Percentiles rank a stretch among this genome's conserved stretches.
phyloP scores from a whole-genome alignment of 1,140 invertebrate genomes.

The Philaenus spumarius region DNA sequence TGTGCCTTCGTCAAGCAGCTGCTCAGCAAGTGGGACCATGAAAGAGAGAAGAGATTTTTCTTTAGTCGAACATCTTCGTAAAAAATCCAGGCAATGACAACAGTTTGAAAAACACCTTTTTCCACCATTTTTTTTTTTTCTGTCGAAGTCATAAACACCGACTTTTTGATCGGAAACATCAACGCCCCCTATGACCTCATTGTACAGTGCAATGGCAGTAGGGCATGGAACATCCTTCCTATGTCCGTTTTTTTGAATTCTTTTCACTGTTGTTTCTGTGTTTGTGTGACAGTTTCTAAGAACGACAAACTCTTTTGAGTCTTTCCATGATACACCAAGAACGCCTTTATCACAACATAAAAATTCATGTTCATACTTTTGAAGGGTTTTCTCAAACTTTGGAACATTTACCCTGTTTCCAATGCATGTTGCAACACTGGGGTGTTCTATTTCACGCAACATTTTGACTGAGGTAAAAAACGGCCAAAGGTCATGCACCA shows the following conservation, averaged over 20 bases:
- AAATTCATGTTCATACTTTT: conserved; percentile 20
- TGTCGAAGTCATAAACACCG: no score
- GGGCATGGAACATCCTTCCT: conserved; percentile 11
- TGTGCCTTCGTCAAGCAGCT: conserved; percentile 18
- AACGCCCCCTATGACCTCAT: conserved; percentile 28
- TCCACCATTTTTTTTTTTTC: conserved; percentile 27
- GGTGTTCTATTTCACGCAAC: background rate
- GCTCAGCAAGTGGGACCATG: conserved; percentile 24
- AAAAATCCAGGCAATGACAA: conserved; percentile 25
- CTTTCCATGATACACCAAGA: conserved; percentile 21
- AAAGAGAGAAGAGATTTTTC: conserved; percentile 19
- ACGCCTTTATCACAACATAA: conserved; percentile 11
- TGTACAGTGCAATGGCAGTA: conserved; percentile 19
- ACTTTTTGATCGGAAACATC: conserved; percentile 28
- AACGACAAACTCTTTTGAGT: conserved; percentile 28
- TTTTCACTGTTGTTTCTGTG: conserved; percentile 10
- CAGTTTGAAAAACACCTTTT: conserved; percentile 27
- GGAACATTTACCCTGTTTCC: conserved; percentile 17
- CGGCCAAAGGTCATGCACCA: conserved; percentile 1
- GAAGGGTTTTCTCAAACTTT: conserved; percentile 21
- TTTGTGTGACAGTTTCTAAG: conserved; percentile 26
- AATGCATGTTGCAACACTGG: conserved; percentile 10
- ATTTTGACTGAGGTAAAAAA: conserved; percentile 13
- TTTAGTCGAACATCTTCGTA: conserved; percentile 16
- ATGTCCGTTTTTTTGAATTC: conserved; percentile 19